Conservation (phyloP, 2,888 invertebrate species). For the Parochlus steinenii region DNA sequence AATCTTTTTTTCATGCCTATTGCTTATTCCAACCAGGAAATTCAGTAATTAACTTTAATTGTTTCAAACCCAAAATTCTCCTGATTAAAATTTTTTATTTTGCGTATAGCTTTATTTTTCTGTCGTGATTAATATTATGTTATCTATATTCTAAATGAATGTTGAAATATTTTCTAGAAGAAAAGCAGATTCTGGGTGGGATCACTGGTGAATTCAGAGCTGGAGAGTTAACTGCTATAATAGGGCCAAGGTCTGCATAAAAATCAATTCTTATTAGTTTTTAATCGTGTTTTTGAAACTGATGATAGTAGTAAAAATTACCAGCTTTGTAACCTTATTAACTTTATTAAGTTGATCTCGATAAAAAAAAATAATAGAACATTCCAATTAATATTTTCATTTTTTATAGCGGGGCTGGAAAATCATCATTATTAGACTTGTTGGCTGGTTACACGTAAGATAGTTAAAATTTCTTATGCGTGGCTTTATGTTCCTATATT, state of each 20-base stretch:
- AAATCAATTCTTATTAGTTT: conserved; percentile 42
- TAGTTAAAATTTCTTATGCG: too few relatives aligned
- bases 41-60: too few relatives aligned
- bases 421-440: conserved; percentile 76
- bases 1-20: too few relatives aligned
- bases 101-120: too few relatives aligned
- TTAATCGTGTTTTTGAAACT: conserved; percentile 1
- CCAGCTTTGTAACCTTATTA: too few relatives aligned
- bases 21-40: too few relatives aligned
- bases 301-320: too few relatives aligned
- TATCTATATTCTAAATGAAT: too few relatives aligned
- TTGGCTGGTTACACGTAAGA: conserved; percentile 78
- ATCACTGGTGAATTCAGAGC: conserved; percentile 44
- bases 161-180: conserved; percentile 1
- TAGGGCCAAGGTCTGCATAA: conserved; percentile 72
- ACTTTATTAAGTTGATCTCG: background rate
- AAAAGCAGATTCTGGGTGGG: conserved; percentile 6
- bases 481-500: conserved; percentile 1
- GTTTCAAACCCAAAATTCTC: too few relatives aligned
- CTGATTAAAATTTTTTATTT: too few relatives aligned
- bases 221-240: conserved; percentile 65
- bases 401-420: conserved; percentile 58
- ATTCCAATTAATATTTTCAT: background rate
- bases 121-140: too few relatives aligned
- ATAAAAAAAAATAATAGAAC: background rate